Evolutionary conservation across 2,113 vertebrate species (phyloP).

Genomic region (Oxyura jamaicensis): DNA sequence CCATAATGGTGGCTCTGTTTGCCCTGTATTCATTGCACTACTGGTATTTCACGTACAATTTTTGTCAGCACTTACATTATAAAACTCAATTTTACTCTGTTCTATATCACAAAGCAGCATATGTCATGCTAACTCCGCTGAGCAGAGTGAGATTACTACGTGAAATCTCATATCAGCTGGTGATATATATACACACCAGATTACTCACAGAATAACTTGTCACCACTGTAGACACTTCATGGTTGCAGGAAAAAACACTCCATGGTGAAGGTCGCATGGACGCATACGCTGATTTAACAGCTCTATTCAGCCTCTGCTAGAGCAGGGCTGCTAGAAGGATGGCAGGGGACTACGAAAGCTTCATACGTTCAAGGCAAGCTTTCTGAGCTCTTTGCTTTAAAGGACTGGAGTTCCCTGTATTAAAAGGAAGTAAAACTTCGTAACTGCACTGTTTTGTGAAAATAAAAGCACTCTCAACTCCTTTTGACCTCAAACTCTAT

Average conservation of each 20-base stretch:
- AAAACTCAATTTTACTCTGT: slow-evolving; percentile 50
- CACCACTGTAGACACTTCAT: slow-evolving; percentile 48
- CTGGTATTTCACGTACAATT: slow-evolving; percentile 48
- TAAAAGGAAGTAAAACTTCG: neutral
- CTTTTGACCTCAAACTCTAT: neutral
- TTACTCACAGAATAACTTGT: slow-evolving; percentile 63
- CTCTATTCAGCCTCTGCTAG: neutral
- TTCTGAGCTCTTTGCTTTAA: neutral
- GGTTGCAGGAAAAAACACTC: slow-evolving; percentile 29
- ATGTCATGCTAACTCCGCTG: slow-evolving; percentile 51
- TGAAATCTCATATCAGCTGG: slow-evolving; percentile 45
- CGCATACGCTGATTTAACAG: slow-evolving; percentile 1
- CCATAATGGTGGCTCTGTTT: slow-evolving; percentile 17
- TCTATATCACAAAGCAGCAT: slow-evolving; percentile 63
- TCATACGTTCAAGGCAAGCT: neutral
- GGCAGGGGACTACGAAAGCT: neutral
- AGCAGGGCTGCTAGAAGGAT: neutral
- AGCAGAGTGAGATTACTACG: slow-evolving; percentile 45
- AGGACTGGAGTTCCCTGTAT: neutral
- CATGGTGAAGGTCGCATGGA: slow-evolving; percentile 43
- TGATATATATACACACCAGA: slow-evolving; percentile 55
- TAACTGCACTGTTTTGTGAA: neutral
- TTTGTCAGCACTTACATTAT: slow-evolving; percentile 51
- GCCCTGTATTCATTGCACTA: neutral
- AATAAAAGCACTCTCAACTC: neutral